These are phyloP conservation scores for Dolichomitus sp. DNA, from an alignment of 2,888 invertebrate genomes.

Conservation along the genomic window DNA sequence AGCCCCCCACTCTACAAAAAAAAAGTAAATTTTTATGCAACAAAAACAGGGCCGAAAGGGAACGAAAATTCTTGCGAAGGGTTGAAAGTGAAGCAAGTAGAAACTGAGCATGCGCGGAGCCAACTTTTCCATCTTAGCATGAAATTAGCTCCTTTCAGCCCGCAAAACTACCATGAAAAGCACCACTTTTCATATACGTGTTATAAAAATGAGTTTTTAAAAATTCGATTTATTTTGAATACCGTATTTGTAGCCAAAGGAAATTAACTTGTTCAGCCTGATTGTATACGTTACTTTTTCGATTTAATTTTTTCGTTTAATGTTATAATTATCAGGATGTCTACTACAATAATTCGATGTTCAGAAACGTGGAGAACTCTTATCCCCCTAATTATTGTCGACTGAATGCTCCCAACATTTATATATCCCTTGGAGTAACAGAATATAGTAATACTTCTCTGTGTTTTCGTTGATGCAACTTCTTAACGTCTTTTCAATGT, in stretches of 20 bases:
- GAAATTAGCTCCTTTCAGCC: no score
- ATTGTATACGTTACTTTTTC: background rate
- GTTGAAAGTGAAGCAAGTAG: no score
- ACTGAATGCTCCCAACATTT: background rate
- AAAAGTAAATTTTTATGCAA: no score
- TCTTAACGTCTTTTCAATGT: conserved; percentile 33
- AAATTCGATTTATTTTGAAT: background rate
- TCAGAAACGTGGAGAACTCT: background rate
- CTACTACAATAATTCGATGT: background rate
- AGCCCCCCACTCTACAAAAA: no score
- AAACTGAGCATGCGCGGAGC: no score
- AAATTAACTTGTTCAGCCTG: background rate
- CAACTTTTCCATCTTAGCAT: no score
- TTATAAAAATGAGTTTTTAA: no score
- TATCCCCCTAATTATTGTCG: conserved; percentile 2
- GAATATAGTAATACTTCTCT: conserved; percentile 17
- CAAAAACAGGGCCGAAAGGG: no score
- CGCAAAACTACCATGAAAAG: no score
- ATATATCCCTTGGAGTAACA: background rate
- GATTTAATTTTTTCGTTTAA: background rate
- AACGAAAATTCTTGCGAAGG: no score
- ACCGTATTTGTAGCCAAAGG: background rate
- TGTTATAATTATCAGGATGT: background rate
- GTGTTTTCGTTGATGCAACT: conserved; percentile 25
- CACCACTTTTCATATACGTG: no score